These are phyloP conservation scores for Ptychoptera albimana DNA, from an alignment of 2,888 invertebrate genomes.

Conservation along the genomic window DNA sequence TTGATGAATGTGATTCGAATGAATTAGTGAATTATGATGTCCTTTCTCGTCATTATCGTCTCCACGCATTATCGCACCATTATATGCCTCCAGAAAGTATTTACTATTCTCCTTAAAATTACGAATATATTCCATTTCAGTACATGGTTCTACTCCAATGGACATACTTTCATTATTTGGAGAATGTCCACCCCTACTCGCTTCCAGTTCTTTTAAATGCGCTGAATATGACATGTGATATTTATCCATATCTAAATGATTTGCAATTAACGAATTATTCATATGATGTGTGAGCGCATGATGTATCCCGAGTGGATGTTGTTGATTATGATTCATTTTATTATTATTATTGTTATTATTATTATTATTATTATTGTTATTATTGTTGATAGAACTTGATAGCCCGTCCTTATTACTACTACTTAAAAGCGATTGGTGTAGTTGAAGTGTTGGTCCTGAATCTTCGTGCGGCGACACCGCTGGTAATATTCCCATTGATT, in stretches of 20 bases:
- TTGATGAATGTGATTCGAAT: too few relatives aligned
- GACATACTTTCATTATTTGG: constrained; percentile 1
- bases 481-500: too few relatives aligned
- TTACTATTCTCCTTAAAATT: constrained; percentile 7
- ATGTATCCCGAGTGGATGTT: constrained; percentile 1
- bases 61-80: constrained; percentile 4
- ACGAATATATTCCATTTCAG: constrained; percentile 2
- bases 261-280: constrained; percentile 7
- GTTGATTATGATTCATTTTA: constrained; percentile 12
- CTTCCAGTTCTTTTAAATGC: constrained; percentile 10
- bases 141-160: background rate
- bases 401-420: too few relatives aligned
- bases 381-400: background rate
- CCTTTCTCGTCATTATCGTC: background rate
- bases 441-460: constrained; percentile 4
- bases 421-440: too few relatives aligned
- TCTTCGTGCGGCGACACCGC: too few relatives aligned
- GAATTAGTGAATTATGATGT: too few relatives aligned
- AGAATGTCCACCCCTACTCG: background rate
- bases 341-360: constrained; percentile 7
- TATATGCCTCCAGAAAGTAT: constrained; percentile 11
- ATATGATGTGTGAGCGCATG: constrained; percentile 7
- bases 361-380: constrained; percentile 7
- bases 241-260: constrained; percentile 11
- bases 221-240: constrained; percentile 14